These are phyloP conservation scores for Phenacoccus solenopsis DNA, from an alignment of 1,140 invertebrate species.

Conservation along the genomic window DNA sequence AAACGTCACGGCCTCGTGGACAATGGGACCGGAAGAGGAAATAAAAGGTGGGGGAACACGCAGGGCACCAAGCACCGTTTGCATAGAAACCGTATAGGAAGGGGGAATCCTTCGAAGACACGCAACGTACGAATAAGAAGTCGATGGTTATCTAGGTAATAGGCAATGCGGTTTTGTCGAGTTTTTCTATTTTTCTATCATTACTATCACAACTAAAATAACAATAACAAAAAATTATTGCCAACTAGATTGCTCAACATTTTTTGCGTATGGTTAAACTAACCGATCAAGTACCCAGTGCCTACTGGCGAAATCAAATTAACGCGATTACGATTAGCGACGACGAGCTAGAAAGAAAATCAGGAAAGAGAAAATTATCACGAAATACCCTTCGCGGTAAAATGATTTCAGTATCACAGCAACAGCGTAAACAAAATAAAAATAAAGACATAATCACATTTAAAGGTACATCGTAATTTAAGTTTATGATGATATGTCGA, in stretches of 20 bases:
- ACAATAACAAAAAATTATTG: not conserved
- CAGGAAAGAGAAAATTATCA: too few relatives aligned
- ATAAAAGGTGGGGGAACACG: not conserved
- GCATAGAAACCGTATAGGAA: not conserved
- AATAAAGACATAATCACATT: not conserved
- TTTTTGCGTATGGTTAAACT: too few relatives aligned
- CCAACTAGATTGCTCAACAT: too few relatives aligned
- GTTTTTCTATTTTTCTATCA: not conserved
- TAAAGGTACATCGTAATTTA: too few relatives aligned
- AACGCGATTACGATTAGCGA: too few relatives aligned
- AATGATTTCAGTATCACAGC: not conserved
- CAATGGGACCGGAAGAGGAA: not conserved
- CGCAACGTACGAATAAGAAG: not conserved
- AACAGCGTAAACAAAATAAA: not conserved
- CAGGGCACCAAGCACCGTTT: not conserved
- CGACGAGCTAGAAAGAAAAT: too few relatives aligned
- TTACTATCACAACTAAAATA: not conserved
- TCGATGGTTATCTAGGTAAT: slow-evolving; percentile 1
- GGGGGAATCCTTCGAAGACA: not conserved
- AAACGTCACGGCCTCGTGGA: not conserved
- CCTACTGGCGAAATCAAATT: too few relatives aligned
- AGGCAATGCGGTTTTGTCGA: not conserved
- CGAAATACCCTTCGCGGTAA: not conserved
- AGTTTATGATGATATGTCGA: too few relatives aligned
- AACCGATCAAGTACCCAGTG: too few relatives aligned